These are phyloP conservation scores for Sphenopsis melanotis DNA, from an alignment of 2,797 vertebrate genomes.

Conservation along the genomic window DNA sequence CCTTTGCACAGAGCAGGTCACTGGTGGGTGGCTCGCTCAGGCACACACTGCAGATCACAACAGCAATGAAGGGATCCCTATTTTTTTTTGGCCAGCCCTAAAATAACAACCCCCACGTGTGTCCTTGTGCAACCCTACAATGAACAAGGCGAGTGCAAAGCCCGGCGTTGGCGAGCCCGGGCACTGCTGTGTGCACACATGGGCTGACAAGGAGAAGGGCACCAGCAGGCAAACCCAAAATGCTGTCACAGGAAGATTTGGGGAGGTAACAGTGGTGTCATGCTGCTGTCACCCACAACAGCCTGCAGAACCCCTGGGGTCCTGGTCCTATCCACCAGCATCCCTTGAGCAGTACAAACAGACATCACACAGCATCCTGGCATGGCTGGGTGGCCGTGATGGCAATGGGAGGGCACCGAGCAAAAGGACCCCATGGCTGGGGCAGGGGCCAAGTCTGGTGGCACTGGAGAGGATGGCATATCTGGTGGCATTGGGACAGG, in stretches of 20 bases:
- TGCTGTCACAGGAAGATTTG: not conserved
- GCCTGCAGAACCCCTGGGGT: not conserved
- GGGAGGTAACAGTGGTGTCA: not conserved
- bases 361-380: rapidly evolving
- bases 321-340: not conserved
- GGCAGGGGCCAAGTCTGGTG: not conserved
- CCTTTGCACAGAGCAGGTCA: not conserved
- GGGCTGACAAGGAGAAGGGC: not conserved
- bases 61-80: not conserved
- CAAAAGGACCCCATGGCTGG: not conserved
- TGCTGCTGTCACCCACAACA: not conserved
- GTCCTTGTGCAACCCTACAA: not conserved
- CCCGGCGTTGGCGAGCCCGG: rapidly evolving
- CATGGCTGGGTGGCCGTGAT: too few relatives aligned
- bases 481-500: not conserved
- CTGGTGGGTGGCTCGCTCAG: not conserved
- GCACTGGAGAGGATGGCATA: not conserved
- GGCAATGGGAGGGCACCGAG: not conserved
- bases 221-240: not conserved
- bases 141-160: not conserved
- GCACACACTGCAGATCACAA: not conserved
- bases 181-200: rapidly evolving
- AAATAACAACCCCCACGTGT: not conserved
- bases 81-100: not conserved
- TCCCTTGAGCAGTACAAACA: not conserved